phyloP scores from a whole-genome alignment of 1,140 invertebrate genomes.

The Lepidurus packardi region DNA sequence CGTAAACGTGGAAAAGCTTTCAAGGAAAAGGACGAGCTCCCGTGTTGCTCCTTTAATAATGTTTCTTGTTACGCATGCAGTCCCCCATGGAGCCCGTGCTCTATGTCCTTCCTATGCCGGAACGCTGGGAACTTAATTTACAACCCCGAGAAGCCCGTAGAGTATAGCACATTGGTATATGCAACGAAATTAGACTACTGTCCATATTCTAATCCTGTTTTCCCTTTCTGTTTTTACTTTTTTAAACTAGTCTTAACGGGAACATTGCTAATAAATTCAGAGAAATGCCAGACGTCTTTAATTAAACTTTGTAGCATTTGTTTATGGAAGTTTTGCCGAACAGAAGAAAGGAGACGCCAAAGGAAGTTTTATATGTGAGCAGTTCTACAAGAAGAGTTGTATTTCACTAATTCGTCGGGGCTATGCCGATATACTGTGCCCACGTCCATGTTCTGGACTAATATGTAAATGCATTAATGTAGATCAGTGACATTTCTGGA shows the following conservation, averaged over 20 bases:
- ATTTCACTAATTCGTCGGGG: too few species aligned
- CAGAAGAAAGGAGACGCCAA: too few species aligned
- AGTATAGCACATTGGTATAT: neutral
- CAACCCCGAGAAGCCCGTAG: neutral
- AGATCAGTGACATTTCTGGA: too few species aligned
- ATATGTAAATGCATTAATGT: too few species aligned
- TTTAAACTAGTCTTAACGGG: neutral
- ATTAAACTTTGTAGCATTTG: neutral
- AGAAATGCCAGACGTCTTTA: neutral
- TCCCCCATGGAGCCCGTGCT: neutral
- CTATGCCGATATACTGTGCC: too few species aligned
- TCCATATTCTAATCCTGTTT: neutral
- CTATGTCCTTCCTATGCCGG: neutral
- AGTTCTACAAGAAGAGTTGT: too few species aligned
- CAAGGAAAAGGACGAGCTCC: neutral
- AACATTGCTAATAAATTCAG: neutral
- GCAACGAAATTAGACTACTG: neutral
- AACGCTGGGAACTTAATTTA: slow-evolving; percentile 9
- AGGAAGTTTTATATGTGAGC: too few species aligned
- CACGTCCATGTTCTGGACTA: too few species aligned
- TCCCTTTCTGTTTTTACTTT: neutral
- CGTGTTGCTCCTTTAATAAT: slow-evolving; percentile 9
- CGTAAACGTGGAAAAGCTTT: slow-evolving; percentile 3
- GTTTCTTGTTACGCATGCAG: neutral
- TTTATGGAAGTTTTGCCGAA: too few species aligned